phyloP scores from a whole-genome alignment of 2,888 invertebrate species.

The Pseudeuparius sepicola region DNA sequence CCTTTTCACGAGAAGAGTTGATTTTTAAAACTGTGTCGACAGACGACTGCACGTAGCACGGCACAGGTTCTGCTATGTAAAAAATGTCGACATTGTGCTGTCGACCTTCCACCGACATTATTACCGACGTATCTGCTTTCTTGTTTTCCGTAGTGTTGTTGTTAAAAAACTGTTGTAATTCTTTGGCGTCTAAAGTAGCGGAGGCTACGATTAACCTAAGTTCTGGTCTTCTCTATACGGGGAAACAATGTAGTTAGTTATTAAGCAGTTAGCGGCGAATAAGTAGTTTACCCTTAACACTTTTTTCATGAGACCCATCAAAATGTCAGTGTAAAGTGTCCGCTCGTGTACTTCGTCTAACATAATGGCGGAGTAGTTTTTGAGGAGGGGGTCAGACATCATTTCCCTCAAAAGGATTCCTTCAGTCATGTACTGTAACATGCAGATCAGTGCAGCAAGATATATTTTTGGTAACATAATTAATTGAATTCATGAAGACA shows the following conservation, averaged over 20 bases:
- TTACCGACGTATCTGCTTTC: slow-evolving; percentile 56
- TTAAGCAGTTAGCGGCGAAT: too few species aligned
- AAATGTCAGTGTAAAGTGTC: slow-evolving; percentile 83
- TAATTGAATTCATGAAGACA: too few species aligned
- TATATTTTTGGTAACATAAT: too few species aligned
- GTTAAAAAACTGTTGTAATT: slow-evolving; percentile 71
- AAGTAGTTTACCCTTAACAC: slow-evolving; percentile 58
- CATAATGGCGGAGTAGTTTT: slow-evolving; percentile 79
- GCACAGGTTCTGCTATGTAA: slow-evolving; percentile 74
- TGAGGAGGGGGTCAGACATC: slow-evolving; percentile 86
- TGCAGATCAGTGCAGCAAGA: too few species aligned
- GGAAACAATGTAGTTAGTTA: slow-evolving; percentile 1
- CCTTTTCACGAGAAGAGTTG: slow-evolving; percentile 69
- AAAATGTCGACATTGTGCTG: slow-evolving; percentile 79
- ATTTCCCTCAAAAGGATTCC: slow-evolving; percentile 91
- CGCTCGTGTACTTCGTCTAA: slow-evolving; percentile 96
- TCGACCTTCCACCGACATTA: slow-evolving; percentile 82
- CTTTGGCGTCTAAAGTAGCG: slow-evolving; percentile 91
- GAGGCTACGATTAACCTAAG: slow-evolving; percentile 84
- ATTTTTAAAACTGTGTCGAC: slow-evolving; percentile 86
- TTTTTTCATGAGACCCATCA: slow-evolving; percentile 90
- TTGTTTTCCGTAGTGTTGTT: slow-evolving; percentile 36
- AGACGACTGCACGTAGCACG: slow-evolving; percentile 80
- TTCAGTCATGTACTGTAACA: slow-evolving; percentile 97
- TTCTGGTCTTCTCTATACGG: slow-evolving; percentile 47